Base-by-base conservation (phyloP, 2,797 vertebrate species). In the Phalloptychus januarius region DNA sequence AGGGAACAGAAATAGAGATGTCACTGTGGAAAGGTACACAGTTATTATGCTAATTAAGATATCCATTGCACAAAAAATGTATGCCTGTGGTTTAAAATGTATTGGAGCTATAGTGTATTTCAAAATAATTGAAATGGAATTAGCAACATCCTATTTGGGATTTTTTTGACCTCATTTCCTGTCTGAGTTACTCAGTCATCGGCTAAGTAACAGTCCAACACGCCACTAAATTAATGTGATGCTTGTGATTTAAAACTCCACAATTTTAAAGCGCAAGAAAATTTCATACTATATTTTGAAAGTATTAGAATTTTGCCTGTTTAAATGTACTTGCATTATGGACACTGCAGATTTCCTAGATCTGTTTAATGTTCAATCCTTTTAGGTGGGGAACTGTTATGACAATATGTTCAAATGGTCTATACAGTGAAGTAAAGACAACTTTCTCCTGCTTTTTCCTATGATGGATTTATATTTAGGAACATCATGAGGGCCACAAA, bases 1-100 rank as follows among this genome's bases (percentile, higher is more conserved):
- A 77, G 80, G 75, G 75, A 82, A 73, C 42, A 74, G 72, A 72
- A 87, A 86, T 50, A 33, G 18, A 83, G 65, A 76, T 3, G 70
- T 84, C 75, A 80, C 44, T 12, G 36, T 73, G 54, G 73, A 77
- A 79, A 79, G 52, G 25, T 1, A 3, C 28, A 42, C 58, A 74
- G 42, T 83, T 75, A 72, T 73, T 13, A n/a, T 1, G 40, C 31
- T 25, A 23, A 25, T 25, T 40, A 42, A 40, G 38, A 67, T 10
- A 23, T 67, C 23, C 2, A 38, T 67, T 67, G 63, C 38, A 42
- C 25, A 67, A 12, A 2, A 25, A 40, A 67, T 13, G 0, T n/a
- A 7, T 40, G 11, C 20, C 23, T 67, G 10, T 42, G 20, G 63
- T 67, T 40, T 67, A 40, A 40, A 67, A 56, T 67, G 5, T 40